Evolutionary conservation across 2,113 vertebrate genomes (phyloP).

Genomic region (Cisticola juncidis): DNA sequence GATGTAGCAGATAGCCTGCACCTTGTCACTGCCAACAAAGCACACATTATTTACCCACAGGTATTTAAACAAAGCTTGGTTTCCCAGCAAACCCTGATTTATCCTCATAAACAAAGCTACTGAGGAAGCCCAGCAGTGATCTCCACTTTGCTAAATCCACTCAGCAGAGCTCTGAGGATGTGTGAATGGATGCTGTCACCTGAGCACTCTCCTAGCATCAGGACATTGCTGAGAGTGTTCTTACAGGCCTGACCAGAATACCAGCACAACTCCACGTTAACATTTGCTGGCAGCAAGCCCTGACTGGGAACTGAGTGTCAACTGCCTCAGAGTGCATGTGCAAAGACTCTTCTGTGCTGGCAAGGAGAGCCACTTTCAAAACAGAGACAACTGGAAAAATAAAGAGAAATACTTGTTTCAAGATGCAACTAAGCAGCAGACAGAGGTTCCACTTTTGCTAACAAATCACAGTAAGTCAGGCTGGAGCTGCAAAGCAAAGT

Average conservation of each 20-base stretch:
- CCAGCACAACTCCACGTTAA: neutral
- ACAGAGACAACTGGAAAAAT: neutral
- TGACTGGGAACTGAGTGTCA: neutral
- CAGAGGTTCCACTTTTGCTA: neutral
- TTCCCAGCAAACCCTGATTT: neutral
- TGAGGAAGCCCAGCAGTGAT: neutral
- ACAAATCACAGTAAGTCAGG: neutral
- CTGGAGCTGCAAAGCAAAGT: neutral
- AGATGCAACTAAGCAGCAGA: neutral
- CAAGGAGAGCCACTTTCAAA: neutral
- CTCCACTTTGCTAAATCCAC: neutral
- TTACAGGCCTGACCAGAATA: neutral
- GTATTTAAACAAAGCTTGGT: neutral
- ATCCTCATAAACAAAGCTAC: neutral
- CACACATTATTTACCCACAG: neutral
- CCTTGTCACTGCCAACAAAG: constrained; percentile 82
- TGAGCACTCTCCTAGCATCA: neutral
- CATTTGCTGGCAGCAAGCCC: neutral
- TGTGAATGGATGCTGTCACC: neutral
- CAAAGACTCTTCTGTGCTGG: neutral
- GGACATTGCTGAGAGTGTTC: neutral
- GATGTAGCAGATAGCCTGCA: constrained; percentile 90
- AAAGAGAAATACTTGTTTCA: neutral
- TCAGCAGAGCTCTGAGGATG: neutral
- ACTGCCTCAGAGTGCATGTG: neutral